phyloP scores from a whole-genome alignment of 2,113 vertebrate genomes.

The Brevimyrus niger region DNA sequence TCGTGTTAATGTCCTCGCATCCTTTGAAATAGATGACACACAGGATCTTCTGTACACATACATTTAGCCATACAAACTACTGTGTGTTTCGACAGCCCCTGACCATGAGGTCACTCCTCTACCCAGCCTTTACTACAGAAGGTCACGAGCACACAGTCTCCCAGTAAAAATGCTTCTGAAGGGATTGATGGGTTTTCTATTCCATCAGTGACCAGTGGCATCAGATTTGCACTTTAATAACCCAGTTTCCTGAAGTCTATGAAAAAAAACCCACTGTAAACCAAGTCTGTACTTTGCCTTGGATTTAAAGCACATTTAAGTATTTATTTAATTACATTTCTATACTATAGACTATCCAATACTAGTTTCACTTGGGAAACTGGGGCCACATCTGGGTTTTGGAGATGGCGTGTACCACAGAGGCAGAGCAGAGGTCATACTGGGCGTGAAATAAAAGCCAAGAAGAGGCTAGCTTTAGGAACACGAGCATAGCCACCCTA shows the following conservation, averaged over 20 bases:
- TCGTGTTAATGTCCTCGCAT: not conserved
- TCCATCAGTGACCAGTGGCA: not conserved
- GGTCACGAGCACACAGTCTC: not conserved
- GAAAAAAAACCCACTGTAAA: not conserved
- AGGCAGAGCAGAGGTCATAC: not conserved
- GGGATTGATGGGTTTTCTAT: not conserved
- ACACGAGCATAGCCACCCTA: not conserved
- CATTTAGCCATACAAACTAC: not conserved
- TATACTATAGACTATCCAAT: not conserved
- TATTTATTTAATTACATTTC: not conserved
- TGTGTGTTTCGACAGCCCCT: not conserved
- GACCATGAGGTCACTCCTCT: not conserved
- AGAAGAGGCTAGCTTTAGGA: not conserved
- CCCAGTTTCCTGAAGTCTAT: not conserved
- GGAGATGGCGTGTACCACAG: not conserved
- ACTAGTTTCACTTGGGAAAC: not conserved
- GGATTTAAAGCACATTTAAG: not conserved
- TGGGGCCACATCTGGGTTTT: not conserved
- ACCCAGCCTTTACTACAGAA: not conserved
- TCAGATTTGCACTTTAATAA: not conserved
- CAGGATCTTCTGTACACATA: too few species aligned
- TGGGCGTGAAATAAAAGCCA: not conserved
- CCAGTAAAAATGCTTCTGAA: not conserved
- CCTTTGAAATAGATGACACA: not conserved
- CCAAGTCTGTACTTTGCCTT: not conserved